Evolutionary conservation across 1,140 invertebrate genomes (phyloP).

Genomic region (Zophobas atratus): DNA sequence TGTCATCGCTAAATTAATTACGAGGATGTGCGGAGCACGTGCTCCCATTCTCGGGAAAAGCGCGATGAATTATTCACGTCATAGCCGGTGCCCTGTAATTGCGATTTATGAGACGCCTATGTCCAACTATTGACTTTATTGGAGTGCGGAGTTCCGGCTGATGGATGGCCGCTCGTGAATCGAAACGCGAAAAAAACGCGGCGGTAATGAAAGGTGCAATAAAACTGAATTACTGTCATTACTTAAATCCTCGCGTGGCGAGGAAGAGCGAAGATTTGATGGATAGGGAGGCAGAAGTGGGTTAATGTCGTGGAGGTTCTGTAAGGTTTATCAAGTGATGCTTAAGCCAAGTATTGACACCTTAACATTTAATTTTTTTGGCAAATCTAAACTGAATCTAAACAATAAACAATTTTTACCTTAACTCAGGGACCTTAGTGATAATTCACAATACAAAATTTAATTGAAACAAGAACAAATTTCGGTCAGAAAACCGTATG

Average conservation of each 20-base stretch:
- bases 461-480: no score
- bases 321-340: no score
- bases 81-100: constrained; percentile 15
- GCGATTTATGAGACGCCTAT: constrained; percentile 19
- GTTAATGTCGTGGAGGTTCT: constrained; percentile 15
- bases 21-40: constrained; percentile 1
- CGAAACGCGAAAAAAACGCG: constrained; percentile 12
- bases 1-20: constrained; percentile 34
- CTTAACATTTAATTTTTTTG: no score
- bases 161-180: background rate
- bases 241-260: constrained; percentile 13
- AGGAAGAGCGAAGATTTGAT: constrained; percentile 4
- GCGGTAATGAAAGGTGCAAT: constrained; percentile 35
- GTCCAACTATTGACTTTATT: constrained; percentile 12
- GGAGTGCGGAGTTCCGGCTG: background rate
- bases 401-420: no score
- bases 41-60: background rate
- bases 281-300: constrained; percentile 1
- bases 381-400: no score
- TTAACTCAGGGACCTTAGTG: no score
- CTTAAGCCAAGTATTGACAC: no score
- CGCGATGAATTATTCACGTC: constrained; percentile 16
- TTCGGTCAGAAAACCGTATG: no score
- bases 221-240: constrained; percentile 41
- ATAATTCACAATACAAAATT: no score